phyloP scores from a whole-genome alignment of 2,888 invertebrate species.

The Watsonalla binaria region DNA sequence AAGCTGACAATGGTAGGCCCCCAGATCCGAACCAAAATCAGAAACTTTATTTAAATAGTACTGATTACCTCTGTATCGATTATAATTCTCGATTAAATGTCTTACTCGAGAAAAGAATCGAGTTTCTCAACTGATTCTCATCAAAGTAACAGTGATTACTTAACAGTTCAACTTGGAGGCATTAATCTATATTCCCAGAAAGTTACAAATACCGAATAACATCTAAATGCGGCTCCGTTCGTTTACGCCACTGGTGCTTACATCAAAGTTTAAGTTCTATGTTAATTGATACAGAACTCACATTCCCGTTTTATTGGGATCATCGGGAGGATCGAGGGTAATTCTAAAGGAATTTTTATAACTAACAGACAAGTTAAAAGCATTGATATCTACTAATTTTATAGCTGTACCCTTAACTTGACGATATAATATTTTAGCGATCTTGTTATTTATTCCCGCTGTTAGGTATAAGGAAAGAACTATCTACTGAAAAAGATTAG shows the following conservation, averaged over 20 bases:
- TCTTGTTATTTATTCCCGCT: neutral
- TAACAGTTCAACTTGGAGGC: neutral
- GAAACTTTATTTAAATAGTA: too few relatives aligned
- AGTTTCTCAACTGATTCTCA: neutral
- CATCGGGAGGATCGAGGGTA: conserved; percentile 34
- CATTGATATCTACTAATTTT: conserved; percentile 1
- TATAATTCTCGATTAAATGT: too few relatives aligned
- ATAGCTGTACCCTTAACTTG: neutral
- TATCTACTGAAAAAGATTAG: too few relatives aligned
- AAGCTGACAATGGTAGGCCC: too few relatives aligned
- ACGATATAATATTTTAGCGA: neutral
- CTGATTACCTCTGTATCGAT: too few relatives aligned
- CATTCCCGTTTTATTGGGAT: conserved; percentile 59
- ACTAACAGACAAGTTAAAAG: conserved; percentile 10
- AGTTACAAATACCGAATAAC: conserved; percentile 1
- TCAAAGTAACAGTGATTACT: neutral
- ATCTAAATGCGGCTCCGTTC: conserved; percentile 28
- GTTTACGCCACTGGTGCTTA: conserved; percentile 36
- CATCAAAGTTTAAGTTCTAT: conserved; percentile 51
- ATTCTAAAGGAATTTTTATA: conserved; percentile 46
- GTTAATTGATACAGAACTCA: conserved; percentile 68
- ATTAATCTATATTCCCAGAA: neutral
- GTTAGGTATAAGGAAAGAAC: neutral
- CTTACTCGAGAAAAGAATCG: neutral
- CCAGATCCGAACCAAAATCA: too few relatives aligned